Evolutionary conservation across 92 coral and sea anemone species (phyloP).

Genomic region (Bergia sp.): DNA sequence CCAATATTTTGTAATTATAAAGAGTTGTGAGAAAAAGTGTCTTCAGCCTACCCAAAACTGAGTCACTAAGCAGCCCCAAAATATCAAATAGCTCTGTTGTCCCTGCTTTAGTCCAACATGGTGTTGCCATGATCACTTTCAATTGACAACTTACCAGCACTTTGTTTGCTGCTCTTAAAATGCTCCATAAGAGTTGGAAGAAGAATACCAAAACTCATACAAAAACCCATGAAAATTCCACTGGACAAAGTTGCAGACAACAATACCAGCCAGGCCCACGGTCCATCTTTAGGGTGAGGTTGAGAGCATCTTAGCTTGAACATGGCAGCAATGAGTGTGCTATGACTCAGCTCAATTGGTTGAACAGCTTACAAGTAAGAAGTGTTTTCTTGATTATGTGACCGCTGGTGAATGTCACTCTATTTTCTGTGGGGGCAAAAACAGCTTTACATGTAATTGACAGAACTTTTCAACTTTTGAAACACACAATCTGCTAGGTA

Average conservation of each 20-base stretch:
- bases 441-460: too few relatives aligned
- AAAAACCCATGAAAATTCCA: conserved; percentile 26
- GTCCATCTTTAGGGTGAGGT: conserved; percentile 27
- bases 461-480: too few relatives aligned
- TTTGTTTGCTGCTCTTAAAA: conserved; percentile 22
- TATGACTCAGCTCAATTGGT: neutral
- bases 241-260: conserved; percentile 20
- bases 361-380: neutral
- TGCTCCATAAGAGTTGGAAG: conserved; percentile 11
- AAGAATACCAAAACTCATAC: conserved; percentile 12
- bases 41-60: too few relatives aligned
- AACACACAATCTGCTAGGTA: too few relatives aligned
- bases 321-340: neutral
- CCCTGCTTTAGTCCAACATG: too few relatives aligned
- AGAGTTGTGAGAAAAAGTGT: too few relatives aligned
- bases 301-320: neutral
- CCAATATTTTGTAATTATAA: too few relatives aligned
- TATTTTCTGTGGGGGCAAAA: neutral
- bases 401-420: neutral
- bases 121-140: too few relatives aligned
- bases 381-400: neutral
- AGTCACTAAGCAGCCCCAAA: too few relatives aligned
- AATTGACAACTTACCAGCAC: neutral
- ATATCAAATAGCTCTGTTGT: too few relatives aligned
- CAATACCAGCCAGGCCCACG: conserved; percentile 18